These are phyloP conservation scores for Pelochelys cantorii DNA, from an alignment of 2,797 vertebrate genomes.

Conservation along the genomic window DNA sequence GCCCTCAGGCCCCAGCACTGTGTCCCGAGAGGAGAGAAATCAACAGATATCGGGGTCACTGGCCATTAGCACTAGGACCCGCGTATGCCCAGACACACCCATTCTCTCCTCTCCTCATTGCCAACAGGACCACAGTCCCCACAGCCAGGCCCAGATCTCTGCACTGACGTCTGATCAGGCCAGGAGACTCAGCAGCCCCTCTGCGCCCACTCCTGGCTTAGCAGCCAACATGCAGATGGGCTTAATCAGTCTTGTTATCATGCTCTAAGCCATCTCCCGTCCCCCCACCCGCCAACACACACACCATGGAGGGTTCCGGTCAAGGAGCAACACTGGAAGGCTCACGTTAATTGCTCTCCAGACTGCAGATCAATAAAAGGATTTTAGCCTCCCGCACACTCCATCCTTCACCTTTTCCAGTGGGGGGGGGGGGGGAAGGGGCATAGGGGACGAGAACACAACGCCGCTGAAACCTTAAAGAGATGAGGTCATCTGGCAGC, in stretches of 20 bases:
- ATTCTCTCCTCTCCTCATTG: background rate
- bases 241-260: background rate
- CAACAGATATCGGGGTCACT: rapidly evolving
- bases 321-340: constrained; percentile 33
- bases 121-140: background rate
- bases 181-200: background rate
- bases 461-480: constrained; percentile 70
- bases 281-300: rapidly evolving
- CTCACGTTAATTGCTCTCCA: constrained; percentile 74
- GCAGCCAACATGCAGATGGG: background rate
- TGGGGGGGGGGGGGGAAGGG: constrained; percentile 37
- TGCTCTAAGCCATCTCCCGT: background rate
- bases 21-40: background rate
- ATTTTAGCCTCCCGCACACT: constrained; percentile 76
- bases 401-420: constrained; percentile 72
- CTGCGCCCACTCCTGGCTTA: background rate
- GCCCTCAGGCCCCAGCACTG: background rate
- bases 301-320: background rate
- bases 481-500: constrained; percentile 72
- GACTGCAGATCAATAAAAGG: constrained; percentile 69
- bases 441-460: constrained; percentile 29
- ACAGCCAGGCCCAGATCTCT: background rate
- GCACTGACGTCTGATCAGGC: background rate
- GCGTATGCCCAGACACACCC: background rate
- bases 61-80: background rate